Evolutionary conservation across 1,140 invertebrate species (phyloP).

Genomic region (Drosophila azteca): DNA sequence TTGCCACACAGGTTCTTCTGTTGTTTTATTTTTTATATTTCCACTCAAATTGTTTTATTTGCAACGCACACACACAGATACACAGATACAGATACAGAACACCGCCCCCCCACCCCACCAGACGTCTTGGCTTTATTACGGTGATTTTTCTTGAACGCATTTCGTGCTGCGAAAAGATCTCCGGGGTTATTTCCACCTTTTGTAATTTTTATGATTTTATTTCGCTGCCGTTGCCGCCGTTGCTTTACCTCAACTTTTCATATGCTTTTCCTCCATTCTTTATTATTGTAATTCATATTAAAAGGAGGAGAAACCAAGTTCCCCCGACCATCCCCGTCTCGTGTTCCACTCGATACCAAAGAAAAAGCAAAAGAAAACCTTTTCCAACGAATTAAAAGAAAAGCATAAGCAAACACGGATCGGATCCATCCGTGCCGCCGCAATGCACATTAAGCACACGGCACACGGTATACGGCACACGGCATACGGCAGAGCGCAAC

Average conservation of each 20-base stretch:
- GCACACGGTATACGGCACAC: no score
- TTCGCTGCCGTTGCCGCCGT: conserved; percentile 33
- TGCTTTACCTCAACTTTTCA: conserved; percentile 39
- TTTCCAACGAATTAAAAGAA: conserved; percentile 75
- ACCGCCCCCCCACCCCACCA: no score
- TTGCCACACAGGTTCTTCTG: conserved; percentile 30
- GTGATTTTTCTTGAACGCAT: conserved; percentile 80
- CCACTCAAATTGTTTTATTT: conserved; percentile 82
- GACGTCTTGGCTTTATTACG: conserved; percentile 73
- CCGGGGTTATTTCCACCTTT: conserved; percentile 59
- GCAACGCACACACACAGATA: conserved; percentile 34
- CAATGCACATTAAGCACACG: conserved; percentile 20
- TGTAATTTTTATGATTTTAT: conserved; percentile 83
- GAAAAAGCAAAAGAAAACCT: conserved; percentile 39
- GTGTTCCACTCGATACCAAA: no score
- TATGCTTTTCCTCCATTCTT: conserved; percentile 60
- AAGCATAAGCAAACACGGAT: conserved; percentile 41
- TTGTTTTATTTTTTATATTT: conserved; percentile 82
- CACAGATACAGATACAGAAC: conserved; percentile 7
- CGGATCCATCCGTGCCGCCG: conserved; percentile 44
- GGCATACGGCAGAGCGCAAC: no score
- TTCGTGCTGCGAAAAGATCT: conserved; percentile 57
- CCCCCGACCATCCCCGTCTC: no score
- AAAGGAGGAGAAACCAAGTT: conserved; percentile 15
- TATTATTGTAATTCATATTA: conserved; percentile 80